phyloP scores from a whole-genome alignment of 2,113 vertebrate genomes.

The Lepisosteus osseus region DNA sequence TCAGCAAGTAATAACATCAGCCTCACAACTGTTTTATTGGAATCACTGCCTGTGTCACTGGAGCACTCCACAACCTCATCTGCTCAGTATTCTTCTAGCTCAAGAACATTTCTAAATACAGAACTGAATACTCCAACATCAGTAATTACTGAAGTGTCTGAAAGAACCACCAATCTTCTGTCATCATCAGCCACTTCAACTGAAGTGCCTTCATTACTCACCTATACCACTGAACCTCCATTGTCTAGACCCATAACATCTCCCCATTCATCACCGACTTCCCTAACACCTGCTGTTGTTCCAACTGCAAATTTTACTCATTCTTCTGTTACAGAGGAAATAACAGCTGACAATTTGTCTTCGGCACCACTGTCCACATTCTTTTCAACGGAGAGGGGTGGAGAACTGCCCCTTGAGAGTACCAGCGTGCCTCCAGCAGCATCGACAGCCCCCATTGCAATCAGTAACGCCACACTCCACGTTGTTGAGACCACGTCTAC shows the following conservation, averaged over 20 bases:
- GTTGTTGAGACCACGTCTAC: slow-evolving; percentile 45
- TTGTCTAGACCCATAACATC: slow-evolving; percentile 16
- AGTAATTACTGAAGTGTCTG: slow-evolving; percentile 1
- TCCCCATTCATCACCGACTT: background rate
- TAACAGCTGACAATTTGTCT: slow-evolving; percentile 45
- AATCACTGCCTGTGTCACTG: background rate
- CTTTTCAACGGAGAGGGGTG: slow-evolving; percentile 57
- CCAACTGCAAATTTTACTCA: slow-evolving; percentile 32
- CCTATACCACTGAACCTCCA: background rate
- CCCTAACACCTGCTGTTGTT: slow-evolving; percentile 19
- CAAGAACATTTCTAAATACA: background rate
- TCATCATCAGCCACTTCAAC: background rate
- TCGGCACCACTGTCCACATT: slow-evolving; percentile 55
- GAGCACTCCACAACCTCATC: background rate
- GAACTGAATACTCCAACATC: background rate
- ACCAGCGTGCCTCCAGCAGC: slow-evolving; percentile 47
- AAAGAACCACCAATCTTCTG: background rate
- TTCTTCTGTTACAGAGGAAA: slow-evolving; percentile 55
- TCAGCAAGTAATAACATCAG: background rate
- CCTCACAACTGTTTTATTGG: slow-evolving; percentile 12
- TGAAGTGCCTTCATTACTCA: slow-evolving; percentile 2
- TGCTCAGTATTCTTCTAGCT: background rate
- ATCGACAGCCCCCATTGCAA: slow-evolving; percentile 22
- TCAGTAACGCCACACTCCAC: slow-evolving; percentile 35
- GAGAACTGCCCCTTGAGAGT: slow-evolving; percentile 59